Base-by-base conservation (phyloP, 2,888 invertebrate species). In the Drosophila anomalata region DNA sequence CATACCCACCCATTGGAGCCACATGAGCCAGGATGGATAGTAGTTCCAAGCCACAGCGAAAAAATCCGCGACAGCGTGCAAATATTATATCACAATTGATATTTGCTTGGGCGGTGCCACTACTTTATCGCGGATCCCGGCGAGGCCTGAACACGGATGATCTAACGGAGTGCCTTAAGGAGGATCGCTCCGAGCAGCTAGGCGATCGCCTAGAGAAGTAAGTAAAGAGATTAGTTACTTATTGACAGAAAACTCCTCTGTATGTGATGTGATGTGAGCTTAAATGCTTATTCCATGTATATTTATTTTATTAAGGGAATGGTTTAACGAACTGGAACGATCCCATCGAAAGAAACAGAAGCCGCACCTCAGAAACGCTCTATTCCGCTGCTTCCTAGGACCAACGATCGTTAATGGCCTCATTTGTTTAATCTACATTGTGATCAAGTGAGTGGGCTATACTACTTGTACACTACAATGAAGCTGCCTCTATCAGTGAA, bases 321-420 rank as follows among this genome's bases (percentile, higher is more conserved):
- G 95, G 95, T 91, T 93, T 68, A 93, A 93, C 89, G 94, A 95
- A 91, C 90, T 95, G 73, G 93, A 93, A 70, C 90, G 92, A 67
- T 93, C 94, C 2, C 93, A 92, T 88, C 93, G 92, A 61, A 92
- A 93, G 75, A 93, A 93, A 11, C 92, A 93, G 77, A 93, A 93
- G 78, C 95, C 96, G 4, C 94, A 94, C 24, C 92, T 96, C 11
- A 92, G 94, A 29, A 94, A 93, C 70, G 95, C 94, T 11, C 93
- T 96, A 88, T 92, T 94, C 66, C 93, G 93, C 72, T 94, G 95
- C 29, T 96, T 95, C 91, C 94, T 94, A 93, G 93, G 94, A 81
- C 94, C 95, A 81, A 95, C 94, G 81, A 92, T 94, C 58, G 92
- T 95, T 76, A 95, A 95, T 88, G 93, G 94, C 56, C 79, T 95